Base-by-base conservation (phyloP, 2,888 invertebrate species). In the Boloria euphrosyne region DNA sequence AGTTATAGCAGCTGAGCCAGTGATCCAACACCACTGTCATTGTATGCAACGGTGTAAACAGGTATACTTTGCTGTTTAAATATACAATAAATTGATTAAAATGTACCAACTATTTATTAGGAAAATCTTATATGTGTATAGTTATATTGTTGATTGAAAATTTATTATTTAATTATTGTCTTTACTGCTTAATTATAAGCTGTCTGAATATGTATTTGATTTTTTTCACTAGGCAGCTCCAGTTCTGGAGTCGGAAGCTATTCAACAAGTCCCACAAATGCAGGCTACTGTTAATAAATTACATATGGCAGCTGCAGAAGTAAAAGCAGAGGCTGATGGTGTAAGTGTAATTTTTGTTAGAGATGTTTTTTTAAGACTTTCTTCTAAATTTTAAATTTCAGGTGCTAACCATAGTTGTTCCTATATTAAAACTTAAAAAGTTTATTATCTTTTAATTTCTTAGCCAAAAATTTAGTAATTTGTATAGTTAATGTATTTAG, bases 11-110 rank as follows among this genome's bases (percentile, higher is more conserved):
- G 87, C 89, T 1, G 92, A 90, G 68, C 86, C 89, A 1, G 71
- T 87, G 2, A 73, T 92, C 13, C 81, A 80, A 64, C 89, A 91
- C 69, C 91, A 93, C 70, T 92, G 92, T 68, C 86, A 90, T 4
- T 92, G 90, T 67, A 90, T 92, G 91, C 88, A 90, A 60, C 87
- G 81, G 38, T 92, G 90, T 74, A 86, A 89, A 75, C 88, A 91
- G 86, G 92, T 90, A 76, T 57, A 6, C 18, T 18, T 13, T n/a
- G 14, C 13, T 14, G n/a, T 4, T 47, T 22, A 2, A 22, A 22
- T 22, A 22, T 22, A n/a, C 17, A 27, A 27, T 10, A 10, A 10
- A 31, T 6, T 31, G 1, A 38, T 10, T 1, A 22, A 3, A 22
- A 22, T 38, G 10, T 38, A 10, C 10, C 2, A 38, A 38, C 2